Conservation (phyloP, 1,140 invertebrate genomes). For the Platorchestia sp. region DNA sequence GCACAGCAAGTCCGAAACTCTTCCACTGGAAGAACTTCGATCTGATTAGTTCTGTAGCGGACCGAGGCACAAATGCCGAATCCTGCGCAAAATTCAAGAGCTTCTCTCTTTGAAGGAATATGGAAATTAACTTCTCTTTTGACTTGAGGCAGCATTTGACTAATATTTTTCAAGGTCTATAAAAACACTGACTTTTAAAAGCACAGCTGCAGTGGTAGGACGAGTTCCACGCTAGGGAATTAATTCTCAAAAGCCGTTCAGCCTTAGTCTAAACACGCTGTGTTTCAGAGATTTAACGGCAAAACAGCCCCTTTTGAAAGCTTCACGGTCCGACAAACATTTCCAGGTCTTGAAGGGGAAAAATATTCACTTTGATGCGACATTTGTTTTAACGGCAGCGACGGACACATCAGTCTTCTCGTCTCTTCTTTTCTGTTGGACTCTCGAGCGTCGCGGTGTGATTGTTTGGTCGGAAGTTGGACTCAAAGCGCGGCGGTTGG, state of each 20-base stretch:
- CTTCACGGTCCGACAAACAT: background rate
- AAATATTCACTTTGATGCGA: background rate
- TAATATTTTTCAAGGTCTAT: too few relatives aligned
- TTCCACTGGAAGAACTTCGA: too few relatives aligned
- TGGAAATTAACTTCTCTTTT: too few relatives aligned
- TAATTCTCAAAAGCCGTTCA: background rate
- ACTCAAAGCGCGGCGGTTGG: constrained; percentile 40
- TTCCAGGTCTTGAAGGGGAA: background rate
- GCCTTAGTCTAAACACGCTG: background rate
- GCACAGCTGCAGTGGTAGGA: background rate
- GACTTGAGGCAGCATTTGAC: too few relatives aligned
- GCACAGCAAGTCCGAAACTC: too few relatives aligned
- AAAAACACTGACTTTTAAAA: background rate
- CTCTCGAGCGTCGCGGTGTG: background rate
- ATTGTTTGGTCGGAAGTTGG: constrained; percentile 51
- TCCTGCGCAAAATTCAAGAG: too few relatives aligned
- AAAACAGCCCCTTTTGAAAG: background rate
- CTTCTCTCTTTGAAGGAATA: too few relatives aligned
- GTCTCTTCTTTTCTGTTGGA: background rate
- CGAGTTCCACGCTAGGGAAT: background rate
- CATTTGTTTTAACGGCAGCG: background rate
- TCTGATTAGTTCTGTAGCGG: too few relatives aligned
- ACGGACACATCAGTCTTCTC: background rate
- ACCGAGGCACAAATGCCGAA: too few relatives aligned
- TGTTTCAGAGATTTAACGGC: background rate